Base-by-base conservation (phyloP, 1,140 invertebrate genomes). In the Drosophila kanapiae region DNA sequence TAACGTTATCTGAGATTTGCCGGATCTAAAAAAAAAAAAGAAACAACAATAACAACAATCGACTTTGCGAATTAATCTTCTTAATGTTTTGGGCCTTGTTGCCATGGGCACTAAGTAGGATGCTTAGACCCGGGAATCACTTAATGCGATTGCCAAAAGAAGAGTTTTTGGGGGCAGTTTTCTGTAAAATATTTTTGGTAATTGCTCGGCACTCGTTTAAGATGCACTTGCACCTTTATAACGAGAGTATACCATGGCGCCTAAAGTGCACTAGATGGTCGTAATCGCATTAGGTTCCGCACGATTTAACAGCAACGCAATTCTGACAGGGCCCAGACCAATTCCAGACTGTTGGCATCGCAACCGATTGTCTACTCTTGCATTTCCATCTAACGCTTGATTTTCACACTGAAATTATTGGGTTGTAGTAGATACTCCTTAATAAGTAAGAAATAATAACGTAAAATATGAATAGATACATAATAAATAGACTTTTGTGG, bases 251-350 rank as follows among this genome's bases (percentile, higher is more conserved):
- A 27, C 45, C 57, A 33, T 33, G n/a, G 29, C 14, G 38, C 49
- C 45, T 10, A 37, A 14, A 42, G 27, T 69, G 62, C 51, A 78
- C 57, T 35, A 53, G 67, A 58, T 53, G 84, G 49, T 51, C 72
- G 86, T 91, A 91, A 91, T 91, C 90, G 83, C 81, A 87, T 91
- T 86, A 91, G 64, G 75, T 91, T 91, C 90, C 72, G 65, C 80
- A 71, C 91, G 90, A 91, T 91, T 91, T 81, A 91, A 91, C 85
- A 85, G 78, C 70, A 69, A 75, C 81, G 86, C 80, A 83, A 87
- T 83, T 68, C 75, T 38, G 62, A 68, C 54, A 45, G 37, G 42
- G 51, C 60, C 18, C 45, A 57, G 37, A 56, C 49, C 47, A 64
- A 54, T 57, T 58, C 35, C 43, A 68, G 63, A 37, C 29, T 53